phyloP scores from a whole-genome alignment of 2,888 invertebrate species.

The Agrochola macilenta region DNA sequence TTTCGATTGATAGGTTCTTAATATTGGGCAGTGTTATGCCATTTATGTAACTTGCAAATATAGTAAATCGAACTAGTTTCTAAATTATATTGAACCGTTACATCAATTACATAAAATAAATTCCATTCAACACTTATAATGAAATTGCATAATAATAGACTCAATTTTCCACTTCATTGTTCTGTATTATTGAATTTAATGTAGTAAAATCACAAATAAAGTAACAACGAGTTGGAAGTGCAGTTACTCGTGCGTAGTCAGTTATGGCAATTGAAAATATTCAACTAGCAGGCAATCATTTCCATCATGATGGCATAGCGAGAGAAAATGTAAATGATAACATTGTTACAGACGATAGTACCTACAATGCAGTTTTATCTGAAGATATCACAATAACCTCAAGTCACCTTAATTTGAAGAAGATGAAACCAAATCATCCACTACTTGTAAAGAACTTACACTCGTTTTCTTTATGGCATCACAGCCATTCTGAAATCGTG shows the following conservation, averaged over 20 bases:
- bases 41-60: slow-evolving; percentile 41
- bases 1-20: slow-evolving; percentile 40
- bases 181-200: slow-evolving; percentile 28
- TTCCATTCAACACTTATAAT: slow-evolving; percentile 5
- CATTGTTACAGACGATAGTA: neutral
- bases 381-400: neutral
- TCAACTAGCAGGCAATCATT: slow-evolving; percentile 15
- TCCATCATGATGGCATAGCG: neutral
- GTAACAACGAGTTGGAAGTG: neutral
- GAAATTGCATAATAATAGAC: slow-evolving; percentile 13
- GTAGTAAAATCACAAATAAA: slow-evolving; percentile 5
- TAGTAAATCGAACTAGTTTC: slow-evolving; percentile 45
- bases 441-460: neutral
- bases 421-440: neutral
- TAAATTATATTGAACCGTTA: slow-evolving; percentile 37
- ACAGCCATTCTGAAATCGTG: too few species aligned
- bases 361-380: neutral
- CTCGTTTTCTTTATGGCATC: too few species aligned
- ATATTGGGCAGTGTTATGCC: slow-evolving; percentile 33
- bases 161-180: slow-evolving; percentile 33
- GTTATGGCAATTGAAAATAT: slow-evolving; percentile 28
- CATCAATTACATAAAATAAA: slow-evolving; percentile 18
- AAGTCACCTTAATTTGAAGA: neutral
- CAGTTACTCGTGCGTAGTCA: slow-evolving; percentile 39
- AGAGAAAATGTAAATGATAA: slow-evolving; percentile 24